phyloP scores from a whole-genome alignment of 2,888 invertebrate species.

The Cybosia mesomella region DNA sequence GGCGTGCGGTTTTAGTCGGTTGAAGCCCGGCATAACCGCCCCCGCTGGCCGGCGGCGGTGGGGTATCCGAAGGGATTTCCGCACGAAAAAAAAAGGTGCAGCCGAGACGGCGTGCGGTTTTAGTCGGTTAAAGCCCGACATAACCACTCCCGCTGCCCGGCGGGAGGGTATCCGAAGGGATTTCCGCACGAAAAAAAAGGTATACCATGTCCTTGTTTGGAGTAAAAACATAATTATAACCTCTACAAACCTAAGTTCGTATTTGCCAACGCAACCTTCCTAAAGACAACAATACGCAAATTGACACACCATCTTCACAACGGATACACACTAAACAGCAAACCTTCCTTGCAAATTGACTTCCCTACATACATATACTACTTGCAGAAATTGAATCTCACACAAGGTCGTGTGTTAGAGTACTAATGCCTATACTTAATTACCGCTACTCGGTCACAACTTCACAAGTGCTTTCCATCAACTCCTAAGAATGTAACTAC shows the following conservation, averaged over 20 bases:
- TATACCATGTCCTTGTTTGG: not conserved
- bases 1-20: no score
- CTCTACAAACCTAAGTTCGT: not conserved
- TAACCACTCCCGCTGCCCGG: no score
- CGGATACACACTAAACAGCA: no score
- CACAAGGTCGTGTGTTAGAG: slow-evolving; percentile 63
- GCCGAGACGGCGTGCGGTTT: no score
- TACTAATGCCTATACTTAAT: slow-evolving; percentile 69
- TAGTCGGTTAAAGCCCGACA: no score
- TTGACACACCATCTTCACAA: slow-evolving; percentile 1
- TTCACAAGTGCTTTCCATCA: slow-evolving; percentile 40
- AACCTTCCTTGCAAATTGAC: slow-evolving; percentile 18
- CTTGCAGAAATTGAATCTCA: slow-evolving; percentile 62
- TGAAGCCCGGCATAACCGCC: no score
- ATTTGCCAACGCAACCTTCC: not conserved
- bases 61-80: no score
- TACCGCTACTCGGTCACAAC: slow-evolving; percentile 64
- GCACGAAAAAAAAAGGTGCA: no score
- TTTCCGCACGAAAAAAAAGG: no score
- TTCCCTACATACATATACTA: slow-evolving; percentile 27
- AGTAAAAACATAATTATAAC: not conserved
- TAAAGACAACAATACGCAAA: not conserved
- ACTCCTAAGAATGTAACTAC: slow-evolving; percentile 45
- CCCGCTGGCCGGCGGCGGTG: no score
- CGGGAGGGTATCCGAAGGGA: no score